These are phyloP conservation scores for Parazoanthus darwini DNA, from an alignment of 92 coral and sea anemone species.

Conservation along the genomic window DNA sequence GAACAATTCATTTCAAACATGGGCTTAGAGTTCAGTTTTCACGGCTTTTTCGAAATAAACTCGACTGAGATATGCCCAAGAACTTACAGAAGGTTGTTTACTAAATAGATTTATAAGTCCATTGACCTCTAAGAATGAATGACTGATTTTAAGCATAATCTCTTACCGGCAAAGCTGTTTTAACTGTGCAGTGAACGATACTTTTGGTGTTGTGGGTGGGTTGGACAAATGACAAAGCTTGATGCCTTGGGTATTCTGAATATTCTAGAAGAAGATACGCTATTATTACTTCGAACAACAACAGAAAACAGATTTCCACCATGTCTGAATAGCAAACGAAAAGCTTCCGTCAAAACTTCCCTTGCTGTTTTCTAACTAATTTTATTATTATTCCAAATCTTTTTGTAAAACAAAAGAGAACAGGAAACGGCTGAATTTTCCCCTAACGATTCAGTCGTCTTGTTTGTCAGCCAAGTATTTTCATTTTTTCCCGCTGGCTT, in stretches of 20 bases:
- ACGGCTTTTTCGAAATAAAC: too few species aligned
- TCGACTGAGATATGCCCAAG: too few species aligned
- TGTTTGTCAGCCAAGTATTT: neutral
- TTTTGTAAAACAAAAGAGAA: too few species aligned
- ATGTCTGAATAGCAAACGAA: too few species aligned
- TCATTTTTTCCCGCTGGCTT: neutral
- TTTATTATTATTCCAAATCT: neutral
- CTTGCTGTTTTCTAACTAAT: neutral
- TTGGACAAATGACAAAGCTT: neutral
- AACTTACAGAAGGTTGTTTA: too few species aligned
- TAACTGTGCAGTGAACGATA: neutral
- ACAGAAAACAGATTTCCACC: neutral
- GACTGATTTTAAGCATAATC: too few species aligned
- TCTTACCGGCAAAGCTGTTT: neutral
- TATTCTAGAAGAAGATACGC: neutral
- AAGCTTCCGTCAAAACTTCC: neutral
- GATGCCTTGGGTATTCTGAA: neutral
- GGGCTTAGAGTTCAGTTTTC: too few species aligned
- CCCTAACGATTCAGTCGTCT: neutral
- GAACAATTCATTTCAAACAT: neutral
- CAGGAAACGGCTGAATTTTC: neutral
- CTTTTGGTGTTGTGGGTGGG: neutral
- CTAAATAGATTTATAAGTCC: too few species aligned
- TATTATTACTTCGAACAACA: neutral
- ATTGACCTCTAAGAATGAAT: too few species aligned